These are phyloP conservation scores for Torymus texanus DNA, from an alignment of 2,888 invertebrate genomes.

Conservation along the genomic window DNA sequence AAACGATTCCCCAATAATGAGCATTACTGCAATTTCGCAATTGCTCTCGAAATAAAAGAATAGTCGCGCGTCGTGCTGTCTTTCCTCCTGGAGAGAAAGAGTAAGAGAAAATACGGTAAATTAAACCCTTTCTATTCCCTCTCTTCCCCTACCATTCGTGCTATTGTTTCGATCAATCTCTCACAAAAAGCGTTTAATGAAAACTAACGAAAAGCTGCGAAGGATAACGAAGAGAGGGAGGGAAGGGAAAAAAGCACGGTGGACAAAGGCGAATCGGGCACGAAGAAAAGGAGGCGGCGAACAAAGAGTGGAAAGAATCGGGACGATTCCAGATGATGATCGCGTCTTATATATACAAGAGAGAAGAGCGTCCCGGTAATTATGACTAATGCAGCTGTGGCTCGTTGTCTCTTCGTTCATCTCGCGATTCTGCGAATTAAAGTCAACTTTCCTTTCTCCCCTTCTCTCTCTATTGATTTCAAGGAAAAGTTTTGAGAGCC, in stretches of 20 bases:
- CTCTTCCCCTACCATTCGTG: background rate
- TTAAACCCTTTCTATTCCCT: conserved; percentile 33
- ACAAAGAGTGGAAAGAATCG: too few species aligned
- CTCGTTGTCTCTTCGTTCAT: too few species aligned
- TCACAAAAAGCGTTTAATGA: conserved; percentile 44
- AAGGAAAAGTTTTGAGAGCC: too few species aligned
- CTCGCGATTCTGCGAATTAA: too few species aligned
- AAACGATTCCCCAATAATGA: background rate
- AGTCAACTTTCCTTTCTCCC: background rate
- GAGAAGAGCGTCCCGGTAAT: conserved; percentile 37
- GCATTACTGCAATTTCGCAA: background rate
- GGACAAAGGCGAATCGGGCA: background rate
- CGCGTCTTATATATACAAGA: too few species aligned
- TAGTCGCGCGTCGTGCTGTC: background rate
- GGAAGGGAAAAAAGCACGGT: conserved; percentile 15
- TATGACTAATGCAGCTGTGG: conserved; percentile 56
- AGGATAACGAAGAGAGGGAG: conserved; percentile 7
- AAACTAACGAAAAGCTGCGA: conserved; percentile 39
- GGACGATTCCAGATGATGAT: too few species aligned
- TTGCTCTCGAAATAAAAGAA: background rate
- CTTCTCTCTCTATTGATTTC: background rate
- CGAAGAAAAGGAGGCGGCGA: background rate
- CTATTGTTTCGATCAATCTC: conserved; percentile 48
- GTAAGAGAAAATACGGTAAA: conserved; percentile 16
- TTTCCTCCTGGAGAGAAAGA: background rate